Conservation (phyloP, 2,888 invertebrate genomes). For the Lamellibrachia satsuma region DNA sequence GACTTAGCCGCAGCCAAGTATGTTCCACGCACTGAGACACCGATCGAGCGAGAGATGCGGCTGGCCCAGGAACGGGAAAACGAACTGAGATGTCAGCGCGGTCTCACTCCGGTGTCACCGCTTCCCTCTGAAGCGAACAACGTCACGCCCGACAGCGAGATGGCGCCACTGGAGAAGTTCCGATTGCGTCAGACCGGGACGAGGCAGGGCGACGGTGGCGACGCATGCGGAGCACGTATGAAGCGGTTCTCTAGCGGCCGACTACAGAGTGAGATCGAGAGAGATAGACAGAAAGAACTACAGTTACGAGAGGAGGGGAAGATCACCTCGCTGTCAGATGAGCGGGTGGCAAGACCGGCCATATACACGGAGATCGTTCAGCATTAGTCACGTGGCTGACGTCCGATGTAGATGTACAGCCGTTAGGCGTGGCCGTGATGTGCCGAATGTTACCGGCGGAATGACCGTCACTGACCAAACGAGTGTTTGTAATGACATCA, state of each 20-base stretch:
- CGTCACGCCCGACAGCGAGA: background rate
- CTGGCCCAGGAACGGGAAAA: constrained; percentile 68
- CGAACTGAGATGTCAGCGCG: constrained; percentile 60
- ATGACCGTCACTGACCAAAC: background rate
- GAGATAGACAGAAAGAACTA: constrained; percentile 84
- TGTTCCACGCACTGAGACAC: constrained; percentile 64
- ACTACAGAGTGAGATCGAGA: constrained; percentile 89
- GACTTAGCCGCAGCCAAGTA: constrained; percentile 27
- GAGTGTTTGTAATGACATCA: background rate
- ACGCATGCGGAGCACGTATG: constrained; percentile 45
- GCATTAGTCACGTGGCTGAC: background rate
- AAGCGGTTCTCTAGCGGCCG: constrained; percentile 70
- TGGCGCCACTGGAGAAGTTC: background rate
- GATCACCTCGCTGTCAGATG: constrained; percentile 71
- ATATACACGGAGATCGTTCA: background rate
- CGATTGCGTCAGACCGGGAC: background rate
- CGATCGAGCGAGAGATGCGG: constrained; percentile 70
- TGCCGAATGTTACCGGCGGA: background rate
- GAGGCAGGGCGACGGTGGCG: constrained; percentile 31
- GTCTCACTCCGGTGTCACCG: constrained; percentile 27
- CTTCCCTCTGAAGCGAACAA: background rate
- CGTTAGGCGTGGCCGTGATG: background rate
- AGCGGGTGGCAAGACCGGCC: constrained; percentile 64
- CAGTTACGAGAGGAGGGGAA: constrained; percentile 77
- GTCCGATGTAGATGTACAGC: background rate